Base-by-base conservation (phyloP, 2,888 invertebrate genomes). In the Clivina fossor region DNA sequence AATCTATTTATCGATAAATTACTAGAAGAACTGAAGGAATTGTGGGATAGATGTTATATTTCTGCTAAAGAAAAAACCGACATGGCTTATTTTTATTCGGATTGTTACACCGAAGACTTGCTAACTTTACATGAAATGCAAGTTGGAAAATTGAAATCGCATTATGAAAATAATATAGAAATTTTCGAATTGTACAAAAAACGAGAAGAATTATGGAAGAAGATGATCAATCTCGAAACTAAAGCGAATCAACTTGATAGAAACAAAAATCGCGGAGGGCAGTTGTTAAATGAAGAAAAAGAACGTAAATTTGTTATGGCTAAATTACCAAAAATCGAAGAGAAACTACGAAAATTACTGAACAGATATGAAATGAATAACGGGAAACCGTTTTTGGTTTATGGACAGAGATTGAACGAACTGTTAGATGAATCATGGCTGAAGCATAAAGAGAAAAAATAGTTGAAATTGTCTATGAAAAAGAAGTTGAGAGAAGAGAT, bases 231-330 rank as follows among this genome's bases (percentile, higher is more conserved):
- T 57, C 71, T 93, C 41, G 90, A 93, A 61, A 80, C 81, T 15
- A 81, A 85, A 47, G 86, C 88, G 0, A 80, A 81, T n/a, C 88
- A 90, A 65, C 89, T 90, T 0, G 85, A 86, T 61, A 80, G 94
- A 1, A 91, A 86, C 68, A 86, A 90, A 63, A 93, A 94, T 72
- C 80, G 95, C 28, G 93, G 94, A 0, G 93, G 94, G 0, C 87
- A 90, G 61, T 74, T 95, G 4, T 74, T 95, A 1, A 81, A 83
- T 49, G 94, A 94, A 69, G 94, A 95, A 71, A 90, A 86, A 64
- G 90, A 91, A 65, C 76, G 93, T n/a, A 93, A 90, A 69, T 77
- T 80, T 5, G 80, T 92, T 5, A 79, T 81, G 28, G 86, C 75
- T 60, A 77, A 85, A 74, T 71, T 91, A 44, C 90, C 90, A 0